phyloP scores from a whole-genome alignment of 2,797 vertebrate species.

The Taenioides sp. region DNA sequence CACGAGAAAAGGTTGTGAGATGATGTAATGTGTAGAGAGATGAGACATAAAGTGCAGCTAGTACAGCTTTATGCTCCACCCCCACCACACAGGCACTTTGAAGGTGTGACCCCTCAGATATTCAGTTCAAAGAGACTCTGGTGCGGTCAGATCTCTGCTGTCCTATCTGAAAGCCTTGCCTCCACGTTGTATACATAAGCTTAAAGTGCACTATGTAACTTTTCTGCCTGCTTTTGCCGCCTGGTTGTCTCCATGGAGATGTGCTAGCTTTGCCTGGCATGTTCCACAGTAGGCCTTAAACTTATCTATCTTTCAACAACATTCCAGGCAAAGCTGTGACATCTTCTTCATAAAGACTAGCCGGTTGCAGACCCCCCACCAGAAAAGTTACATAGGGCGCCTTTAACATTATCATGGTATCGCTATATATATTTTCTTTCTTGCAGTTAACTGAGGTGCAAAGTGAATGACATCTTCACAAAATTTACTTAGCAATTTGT shows the following conservation, averaged over 20 bases:
- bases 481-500: not conserved
- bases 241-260: too few species aligned
- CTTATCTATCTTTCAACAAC: too few species aligned
- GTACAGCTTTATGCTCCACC: slow-evolving; percentile 9
- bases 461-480: not conserved
- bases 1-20: slow-evolving; percentile 28
- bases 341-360: too few species aligned
- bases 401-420: too few species aligned
- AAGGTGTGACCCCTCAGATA: slow-evolving; percentile 59
- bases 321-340: too few species aligned
- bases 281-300: too few species aligned
- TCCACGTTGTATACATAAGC: slow-evolving; percentile 3
- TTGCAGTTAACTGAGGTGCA: not conserved
- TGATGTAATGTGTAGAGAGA: slow-evolving; percentile 17
- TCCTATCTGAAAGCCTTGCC: slow-evolving; percentile 24
- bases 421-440: not conserved
- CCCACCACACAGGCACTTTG: slow-evolving; percentile 37
- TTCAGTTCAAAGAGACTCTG: slow-evolving; percentile 53
- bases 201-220: not conserved
- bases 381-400: too few species aligned
- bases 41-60: slow-evolving; percentile 44
- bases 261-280: too few species aligned
- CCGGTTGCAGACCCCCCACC: too few species aligned
- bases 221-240: too few species aligned
- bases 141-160: slow-evolving; percentile 6